Evolutionary conservation across 2,797 vertebrate genomes (phyloP), one percentile per base, ranked within the genome.

Genomic region (Lithobates sylvaticus): DNA sequence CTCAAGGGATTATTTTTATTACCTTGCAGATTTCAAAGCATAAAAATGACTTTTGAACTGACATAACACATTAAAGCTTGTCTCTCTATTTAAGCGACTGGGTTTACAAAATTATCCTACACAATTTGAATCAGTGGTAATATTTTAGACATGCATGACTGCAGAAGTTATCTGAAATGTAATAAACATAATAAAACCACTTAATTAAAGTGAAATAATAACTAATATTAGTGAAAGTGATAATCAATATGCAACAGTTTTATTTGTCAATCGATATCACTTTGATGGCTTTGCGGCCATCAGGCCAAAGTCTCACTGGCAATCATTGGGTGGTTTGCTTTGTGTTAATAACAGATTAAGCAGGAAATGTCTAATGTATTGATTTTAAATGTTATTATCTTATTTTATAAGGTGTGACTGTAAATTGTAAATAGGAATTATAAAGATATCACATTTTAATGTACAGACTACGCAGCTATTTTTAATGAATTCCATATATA

Each of bases 301-400:
- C 54, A 10, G 10, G 34, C 36, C 18, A 61, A 61, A 16, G 16
- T 71, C 34, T 42, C 23, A 72, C 21, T n/a, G n/a, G 72, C 36
- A 47, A n/a, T 26, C 9, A 27, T 65, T 21, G 8, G 12, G 10
- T 61, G 54, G 21, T 6, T 21, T 21, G 29, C 32, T 69, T 44
- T 50, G 26, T 79, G 47, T 79, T 69, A 69, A 69, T 32, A 79
- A 26, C 12, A 39, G 36, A 79, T 69, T 50, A 32, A 27, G 64
- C 65, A n/a, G 26, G 64, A 79, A 68, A 39, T 50, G 27, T 44
- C 5, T 44, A 44, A 21, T 21, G 69, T 39, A 39, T 36, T 39
- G 34, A 50, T 78, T 44, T 47, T 18, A 67, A 61, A 13, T 21
- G 21, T 21, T 58, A 61, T 61, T 61, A 23, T 8, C 6, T 61